Evolutionary conservation across 2,888 invertebrate species (phyloP), one percentile per base, ranked within the genome.

Genomic region (Poecilobothrus nobilitatus): DNA sequence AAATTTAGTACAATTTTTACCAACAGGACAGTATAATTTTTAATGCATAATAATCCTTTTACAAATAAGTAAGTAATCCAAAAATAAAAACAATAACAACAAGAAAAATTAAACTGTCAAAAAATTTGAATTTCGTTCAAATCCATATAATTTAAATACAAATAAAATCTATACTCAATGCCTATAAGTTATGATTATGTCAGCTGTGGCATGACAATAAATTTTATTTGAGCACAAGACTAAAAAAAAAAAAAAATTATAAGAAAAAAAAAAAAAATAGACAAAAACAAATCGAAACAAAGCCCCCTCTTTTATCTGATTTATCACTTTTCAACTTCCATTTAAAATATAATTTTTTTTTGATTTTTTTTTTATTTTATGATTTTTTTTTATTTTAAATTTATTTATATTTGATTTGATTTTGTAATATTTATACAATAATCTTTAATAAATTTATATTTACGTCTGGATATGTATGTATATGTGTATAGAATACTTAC

Each of bases 171-270:
- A 18, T 12, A n/a, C n/a, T 15, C 41, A 41, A 9, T 41, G 41
- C 41, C 41, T 41, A 41, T 41, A 41, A 53, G 53, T 41, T 12
- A 27, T 53, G 53, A 53, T 53, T 53, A 53, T 53, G 12, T 53
- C 53, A 53, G 53, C 53, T 53, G 53, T 12, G 53, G 53, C n/a
- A 53, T 53, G 53, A 53, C 53, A 53, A 53, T 53, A 53, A 53
- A 53, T 12, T 53, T 53, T 53, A 53, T 53, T 53, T 9, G 41
- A 41, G 41, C 41, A 41, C 9, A 41, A 41, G 15, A 9, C 4
- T 15, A 41, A 6, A 41, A 41, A 41, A 9, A 8, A 41, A 41
- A 41, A 41, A 41, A 41, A 41, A 37, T 8, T 37, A 37, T 37
- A 10, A 37, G 6, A 41, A 6, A 41, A 41, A 41, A 9, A 8